Evolutionary conservation across 2,113 vertebrate species (phyloP).

Genomic region (Speoplatyrhinus poulsoni): DNA sequence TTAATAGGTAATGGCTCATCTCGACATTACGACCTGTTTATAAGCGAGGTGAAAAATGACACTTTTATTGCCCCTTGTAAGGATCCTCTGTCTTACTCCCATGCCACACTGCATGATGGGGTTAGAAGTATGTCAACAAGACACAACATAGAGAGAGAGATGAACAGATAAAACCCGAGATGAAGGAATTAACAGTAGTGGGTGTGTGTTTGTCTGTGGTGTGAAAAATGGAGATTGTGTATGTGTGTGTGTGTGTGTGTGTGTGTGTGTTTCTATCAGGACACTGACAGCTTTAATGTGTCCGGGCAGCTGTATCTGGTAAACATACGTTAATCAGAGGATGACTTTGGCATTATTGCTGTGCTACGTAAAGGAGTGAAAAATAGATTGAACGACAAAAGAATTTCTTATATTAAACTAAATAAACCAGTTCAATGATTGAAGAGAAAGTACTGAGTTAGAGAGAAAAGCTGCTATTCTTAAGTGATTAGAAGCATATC

Average conservation of each 20-base stretch:
- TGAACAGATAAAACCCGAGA: background rate
- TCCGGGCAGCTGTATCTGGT: conserved; percentile 43
- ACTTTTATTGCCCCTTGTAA: conserved; percentile 66
- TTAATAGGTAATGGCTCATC: conserved; percentile 77
- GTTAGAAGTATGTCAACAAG: conserved; percentile 46
- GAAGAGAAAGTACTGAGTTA: too few relatives aligned
- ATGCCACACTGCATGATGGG: conserved; percentile 21
- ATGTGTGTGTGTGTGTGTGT: background rate
- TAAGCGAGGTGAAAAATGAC: conserved; percentile 66
- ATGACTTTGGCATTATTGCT: conserved; percentile 14
- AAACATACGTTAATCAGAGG: conserved; percentile 72
- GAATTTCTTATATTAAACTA: too few relatives aligned
- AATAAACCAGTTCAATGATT: too few relatives aligned
- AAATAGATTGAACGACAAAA: background rate
- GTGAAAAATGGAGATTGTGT: background rate
- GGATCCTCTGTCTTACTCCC: conserved; percentile 37
- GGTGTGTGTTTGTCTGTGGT: background rate
- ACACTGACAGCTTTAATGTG: conserved; percentile 56
- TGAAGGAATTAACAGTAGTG: background rate
- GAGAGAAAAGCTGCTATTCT: too few relatives aligned
- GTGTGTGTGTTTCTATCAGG: conserved; percentile 9
- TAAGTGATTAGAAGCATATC: too few relatives aligned
- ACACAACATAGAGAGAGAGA: conserved; percentile 10
- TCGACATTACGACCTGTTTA: conserved; percentile 70
- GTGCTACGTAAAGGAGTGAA: background rate